Evolutionary conservation across 2,797 vertebrate genomes (phyloP).

Genomic region (Syngnathus acus): DNA sequence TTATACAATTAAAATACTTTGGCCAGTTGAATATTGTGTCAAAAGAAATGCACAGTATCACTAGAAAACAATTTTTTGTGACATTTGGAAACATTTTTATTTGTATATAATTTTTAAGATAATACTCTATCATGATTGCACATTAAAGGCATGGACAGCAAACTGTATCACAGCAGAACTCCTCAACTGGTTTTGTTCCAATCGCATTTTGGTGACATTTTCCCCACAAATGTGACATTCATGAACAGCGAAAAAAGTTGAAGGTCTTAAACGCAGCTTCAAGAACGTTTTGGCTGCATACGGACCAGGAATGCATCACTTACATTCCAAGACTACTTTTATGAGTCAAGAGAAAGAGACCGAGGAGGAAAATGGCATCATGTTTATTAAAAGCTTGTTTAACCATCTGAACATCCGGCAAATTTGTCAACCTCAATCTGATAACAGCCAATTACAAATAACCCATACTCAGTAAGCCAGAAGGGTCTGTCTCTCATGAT

Average conservation of each 20-base stretch:
- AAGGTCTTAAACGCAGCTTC: not conserved
- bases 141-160: not conserved
- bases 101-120: not conserved
- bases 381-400: constrained; percentile 71
- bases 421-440: constrained; percentile 36
- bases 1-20: too few relatives aligned
- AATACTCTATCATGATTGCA: not conserved
- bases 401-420: constrained; percentile 58
- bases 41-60: too few relatives aligned
- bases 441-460: constrained; percentile 48
- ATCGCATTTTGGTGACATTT: not conserved
- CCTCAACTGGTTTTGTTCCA: not conserved
- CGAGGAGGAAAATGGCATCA: constrained; percentile 55
- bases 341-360: constrained; percentile 19
- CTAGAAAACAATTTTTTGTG: too few relatives aligned
- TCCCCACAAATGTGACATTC: not conserved
- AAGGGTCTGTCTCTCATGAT: constrained; percentile 40
- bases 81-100: too few relatives aligned
- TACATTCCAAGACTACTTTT: constrained; percentile 5
- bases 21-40: too few relatives aligned
- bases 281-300: not conserved
- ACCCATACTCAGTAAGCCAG: constrained; percentile 33
- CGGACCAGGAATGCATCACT: constrained; percentile 3
- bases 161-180: too few relatives aligned
- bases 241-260: not conserved